Percentiles rank a stretch among this genome's conserved stretches.
Conservation (phyloP, 2,113 vertebrate genomes). For the Prunella fulvescens region DNA sequence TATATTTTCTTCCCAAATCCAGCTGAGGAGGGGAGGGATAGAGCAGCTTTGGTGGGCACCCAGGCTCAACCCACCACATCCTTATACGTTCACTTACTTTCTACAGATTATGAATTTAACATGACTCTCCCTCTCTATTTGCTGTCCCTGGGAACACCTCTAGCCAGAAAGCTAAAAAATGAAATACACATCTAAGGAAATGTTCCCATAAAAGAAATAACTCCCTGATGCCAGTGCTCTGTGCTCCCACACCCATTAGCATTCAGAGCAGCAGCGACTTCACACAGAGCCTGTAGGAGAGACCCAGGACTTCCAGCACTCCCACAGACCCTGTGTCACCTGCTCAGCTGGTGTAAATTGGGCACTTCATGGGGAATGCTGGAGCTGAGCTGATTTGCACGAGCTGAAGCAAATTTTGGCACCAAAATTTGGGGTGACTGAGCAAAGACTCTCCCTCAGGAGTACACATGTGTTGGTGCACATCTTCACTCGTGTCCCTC, state of each 20-base stretch:
- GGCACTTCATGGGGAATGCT: background rate
- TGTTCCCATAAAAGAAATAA: constrained; percentile 47
- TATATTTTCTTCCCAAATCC: background rate
- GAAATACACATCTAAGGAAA: constrained; percentile 30
- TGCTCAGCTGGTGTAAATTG: background rate
- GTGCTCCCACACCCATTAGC: background rate
- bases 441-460: background rate
- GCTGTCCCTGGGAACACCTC: constrained; percentile 32
- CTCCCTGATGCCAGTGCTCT: background rate
- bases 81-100: background rate
- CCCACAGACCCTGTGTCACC: background rate
- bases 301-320: background rate
- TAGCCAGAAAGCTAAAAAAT: constrained; percentile 17
- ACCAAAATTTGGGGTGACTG: background rate
- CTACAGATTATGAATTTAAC: constrained; percentile 44
- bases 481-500: rapidly evolving
- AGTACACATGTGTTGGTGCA: rapidly evolving
- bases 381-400: background rate
- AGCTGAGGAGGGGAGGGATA: background rate
- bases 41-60: background rate
- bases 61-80: background rate
- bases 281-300: background rate
- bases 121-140: constrained; percentile 17
- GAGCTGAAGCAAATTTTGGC: background rate
- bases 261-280: background rate